A percentile compares a stretch with the other conserved stretches of the same genome.
Evolutionary conservation across 2,113 vertebrate species (phyloP).

Genomic region (Festucalex cinctus): DNA sequence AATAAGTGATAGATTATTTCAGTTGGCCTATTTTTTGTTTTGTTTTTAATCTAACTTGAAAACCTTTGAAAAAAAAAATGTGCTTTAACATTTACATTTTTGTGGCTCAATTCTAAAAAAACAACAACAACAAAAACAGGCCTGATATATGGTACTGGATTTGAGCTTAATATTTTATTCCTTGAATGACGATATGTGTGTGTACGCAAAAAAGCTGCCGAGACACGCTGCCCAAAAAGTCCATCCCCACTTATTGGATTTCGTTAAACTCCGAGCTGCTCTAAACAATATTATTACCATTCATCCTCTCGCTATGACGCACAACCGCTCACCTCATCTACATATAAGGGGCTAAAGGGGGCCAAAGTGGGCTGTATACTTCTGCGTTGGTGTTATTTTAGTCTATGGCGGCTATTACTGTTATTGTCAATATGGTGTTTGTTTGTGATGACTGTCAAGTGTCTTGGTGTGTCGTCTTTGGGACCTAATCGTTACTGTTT

Average conservation of each 20-base stretch:
- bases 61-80: no score
- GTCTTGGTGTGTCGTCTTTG: neutral
- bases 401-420: conserved; percentile 10
- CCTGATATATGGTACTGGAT: no score
- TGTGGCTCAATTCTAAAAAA: no score
- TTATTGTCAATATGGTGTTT: conserved; percentile 3
- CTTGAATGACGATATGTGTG: conserved; percentile 4
- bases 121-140: no score
- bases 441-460: neutral
- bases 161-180: conserved; percentile 7
- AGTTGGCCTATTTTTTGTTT: no score
- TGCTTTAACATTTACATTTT: no score
- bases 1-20: no score
- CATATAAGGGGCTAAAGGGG: conserved; percentile 23
- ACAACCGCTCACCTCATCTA: conserved; percentile 7
- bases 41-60: no score
- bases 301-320: conserved; percentile 4
- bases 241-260: neutral
- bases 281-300: neutral
- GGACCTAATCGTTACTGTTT: neutral
- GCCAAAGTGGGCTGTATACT: conserved; percentile 8
- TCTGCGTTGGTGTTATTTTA: conserved; percentile 13
- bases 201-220: neutral
- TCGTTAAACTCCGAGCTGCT: neutral
- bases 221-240: neutral